Percentiles rank a stretch among this genome's conserved stretches.
phyloP scores from a whole-genome alignment of 2,113 vertebrate genomes.

The Taurulus bubalis region DNA sequence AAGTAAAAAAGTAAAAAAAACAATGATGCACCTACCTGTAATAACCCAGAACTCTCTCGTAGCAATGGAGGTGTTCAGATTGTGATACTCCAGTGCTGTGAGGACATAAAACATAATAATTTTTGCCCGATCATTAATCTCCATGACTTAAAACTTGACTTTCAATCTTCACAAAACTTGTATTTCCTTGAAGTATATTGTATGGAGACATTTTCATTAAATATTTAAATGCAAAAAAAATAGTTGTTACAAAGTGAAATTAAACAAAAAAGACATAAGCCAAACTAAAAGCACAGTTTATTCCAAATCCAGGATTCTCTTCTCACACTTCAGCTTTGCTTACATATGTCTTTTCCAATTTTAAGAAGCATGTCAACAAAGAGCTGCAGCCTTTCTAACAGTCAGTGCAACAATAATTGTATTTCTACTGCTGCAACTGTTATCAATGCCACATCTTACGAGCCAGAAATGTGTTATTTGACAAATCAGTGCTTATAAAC shows the following conservation, averaged over 20 bases:
- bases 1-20: neutral
- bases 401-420: neutral
- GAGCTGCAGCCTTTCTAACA: neutral
- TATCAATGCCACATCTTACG: neutral
- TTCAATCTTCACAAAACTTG: neutral
- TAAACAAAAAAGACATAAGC: neutral
- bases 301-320: neutral
- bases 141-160: neutral
- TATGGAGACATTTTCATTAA: neutral
- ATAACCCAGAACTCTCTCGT: constrained; percentile 97
- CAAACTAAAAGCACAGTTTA: neutral
- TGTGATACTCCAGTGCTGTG: constrained; percentile 96
- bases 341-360: neutral
- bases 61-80: constrained; percentile 92
- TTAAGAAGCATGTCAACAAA: neutral
- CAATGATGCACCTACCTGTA: constrained; percentile 86
- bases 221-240: neutral
- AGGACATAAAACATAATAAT: constrained; percentile 47
- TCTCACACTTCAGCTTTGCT: neutral
- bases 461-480: neutral
- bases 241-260: neutral
- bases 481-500: neutral
- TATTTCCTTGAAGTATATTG: neutral
- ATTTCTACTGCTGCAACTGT: neutral
- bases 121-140: no score